Evolutionary conservation across 2,797 vertebrate genomes (phyloP).

Genomic region (Chaenodraco wilsoni): DNA sequence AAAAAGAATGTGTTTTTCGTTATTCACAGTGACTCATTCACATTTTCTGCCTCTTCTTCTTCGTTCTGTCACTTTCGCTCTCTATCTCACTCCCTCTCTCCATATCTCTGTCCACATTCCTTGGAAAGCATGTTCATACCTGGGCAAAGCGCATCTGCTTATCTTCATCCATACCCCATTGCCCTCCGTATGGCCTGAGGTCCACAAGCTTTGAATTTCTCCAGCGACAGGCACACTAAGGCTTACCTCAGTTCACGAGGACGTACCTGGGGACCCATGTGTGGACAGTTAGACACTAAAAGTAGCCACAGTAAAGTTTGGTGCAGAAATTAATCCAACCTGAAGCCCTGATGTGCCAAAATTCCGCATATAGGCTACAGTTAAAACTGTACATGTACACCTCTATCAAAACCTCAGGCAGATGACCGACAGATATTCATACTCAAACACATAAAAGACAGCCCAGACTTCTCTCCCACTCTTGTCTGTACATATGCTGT

Average conservation of each 20-base stretch:
- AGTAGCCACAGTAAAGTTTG: neutral
- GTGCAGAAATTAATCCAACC: slow-evolving; percentile 1
- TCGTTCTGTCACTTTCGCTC: slow-evolving; percentile 57
- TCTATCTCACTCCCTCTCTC: slow-evolving; percentile 50
- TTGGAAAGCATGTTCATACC: slow-evolving; percentile 66
- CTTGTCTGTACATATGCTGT: slow-evolving; percentile 54
- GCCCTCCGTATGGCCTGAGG: slow-evolving; percentile 40
- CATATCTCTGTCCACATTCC: slow-evolving; percentile 46
- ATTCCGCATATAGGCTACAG: neutral
- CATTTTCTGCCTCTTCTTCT: slow-evolving; percentile 51
- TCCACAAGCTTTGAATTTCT: slow-evolving; percentile 23
- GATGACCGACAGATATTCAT: slow-evolving; percentile 21
- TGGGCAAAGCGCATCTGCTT: slow-evolving; percentile 61
- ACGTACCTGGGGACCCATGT: slow-evolving; percentile 36
- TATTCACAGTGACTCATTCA: slow-evolving; percentile 63
- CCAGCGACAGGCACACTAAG: slow-evolving; percentile 7
- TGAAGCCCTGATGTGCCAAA: slow-evolving; percentile 1
- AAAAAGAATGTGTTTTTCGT: slow-evolving; percentile 54
- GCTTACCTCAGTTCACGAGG: slow-evolving; percentile 20
- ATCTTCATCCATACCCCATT: slow-evolving; percentile 49
- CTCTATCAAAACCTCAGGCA: slow-evolving; percentile 15
- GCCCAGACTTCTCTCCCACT: slow-evolving; percentile 23
- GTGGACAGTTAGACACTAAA: slow-evolving; percentile 11
- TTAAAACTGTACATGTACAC: slow-evolving; percentile 13
- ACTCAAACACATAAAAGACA: slow-evolving; percentile 9